Base-by-base conservation (phyloP, 1,140 invertebrate species). In the Pseudomyrmex gracilis region DNA sequence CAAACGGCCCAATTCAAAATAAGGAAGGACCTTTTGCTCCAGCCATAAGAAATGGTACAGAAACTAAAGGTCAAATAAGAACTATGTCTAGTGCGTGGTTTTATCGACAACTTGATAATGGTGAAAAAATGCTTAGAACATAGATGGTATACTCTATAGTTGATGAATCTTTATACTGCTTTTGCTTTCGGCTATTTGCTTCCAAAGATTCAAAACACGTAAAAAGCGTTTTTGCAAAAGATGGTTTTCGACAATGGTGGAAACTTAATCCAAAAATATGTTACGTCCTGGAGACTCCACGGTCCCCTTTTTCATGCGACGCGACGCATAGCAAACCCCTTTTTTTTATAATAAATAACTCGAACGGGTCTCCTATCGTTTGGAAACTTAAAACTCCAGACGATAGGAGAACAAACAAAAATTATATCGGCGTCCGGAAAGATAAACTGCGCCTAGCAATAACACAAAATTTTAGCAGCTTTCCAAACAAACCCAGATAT, bases 231-330 rank as follows among this genome's bases (percentile, higher is more conserved):
- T 58, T 58, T 58, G n/a, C 20, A 22, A 58, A 2, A 58, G 20
- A 58, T 20, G 20, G 57, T 9, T 58, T 58, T 58, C 20, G 20
- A 22, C 57, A 58, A 58, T 58, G 15, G 20, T 58, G 20, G 57
- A 58, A 58, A 58, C 57, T 58, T 17, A 58, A 58, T 58, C 57
- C 57, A 58, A 58, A 58, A 10, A n/a, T n/a, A n/a, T n/a, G n/a
- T n/a, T n/a, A n/a, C n/a, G n/a, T n/a, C n/a, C n/a, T n/a, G n/a
- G n/a, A n/a, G n/a, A n/a, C n/a, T n/a, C n/a, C n/a, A n/a, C n/a
- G n/a, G n/a, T n/a, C n/a, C n/a, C n/a, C n/a, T n/a, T n/a, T n/a
- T n/a, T n/a, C n/a, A n/a, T n/a, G n/a, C n/a, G n/a, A n/a, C n/a
- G n/a, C n/a, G n/a, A n/a, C n/a, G n/a, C n/a, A n/a, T n/a, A n/a